Conservation (phyloP, 2,113 vertebrate species). For the Ardeotis arabs region DNA sequence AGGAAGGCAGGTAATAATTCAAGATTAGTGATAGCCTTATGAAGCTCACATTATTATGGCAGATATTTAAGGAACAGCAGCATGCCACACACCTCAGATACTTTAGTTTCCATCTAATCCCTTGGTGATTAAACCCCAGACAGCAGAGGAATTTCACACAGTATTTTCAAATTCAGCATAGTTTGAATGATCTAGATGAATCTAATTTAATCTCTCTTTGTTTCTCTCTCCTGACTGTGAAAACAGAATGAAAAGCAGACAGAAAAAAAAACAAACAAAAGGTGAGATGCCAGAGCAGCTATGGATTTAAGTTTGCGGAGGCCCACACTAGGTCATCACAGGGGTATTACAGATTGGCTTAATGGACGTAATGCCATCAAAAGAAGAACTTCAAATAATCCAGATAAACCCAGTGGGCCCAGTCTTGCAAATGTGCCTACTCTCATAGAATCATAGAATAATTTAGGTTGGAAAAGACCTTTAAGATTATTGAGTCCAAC, state of each 20-base stretch:
- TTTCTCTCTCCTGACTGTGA: not conserved
- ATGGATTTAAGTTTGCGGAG: not conserved
- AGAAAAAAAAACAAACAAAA: conserved; percentile 40
- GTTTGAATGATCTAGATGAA: not conserved
- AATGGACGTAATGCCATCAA: not conserved
- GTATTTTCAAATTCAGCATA: conserved; percentile 15
- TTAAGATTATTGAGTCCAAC: too few species aligned
- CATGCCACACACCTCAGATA: not conserved
- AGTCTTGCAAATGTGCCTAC: not conserved
- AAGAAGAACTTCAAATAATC: not conserved
- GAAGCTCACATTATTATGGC: not conserved
- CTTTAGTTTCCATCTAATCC: not conserved
- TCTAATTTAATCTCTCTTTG: conserved; percentile 13
- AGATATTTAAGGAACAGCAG: not conserved
- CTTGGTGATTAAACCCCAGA: conserved; percentile 27
- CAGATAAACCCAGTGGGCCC: not conserved
- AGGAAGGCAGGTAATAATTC: conserved; percentile 19
- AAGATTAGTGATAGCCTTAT: conserved; percentile 7
- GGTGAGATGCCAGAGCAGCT: not conserved
- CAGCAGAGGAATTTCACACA: not conserved
- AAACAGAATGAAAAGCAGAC: conserved; percentile 10
- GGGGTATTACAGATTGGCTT: not conserved
- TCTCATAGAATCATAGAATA: not conserved
- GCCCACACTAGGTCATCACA: not conserved
- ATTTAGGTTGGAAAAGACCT: too few species aligned